These are phyloP conservation scores for Bombus confusus DNA, from an alignment of 1,140 invertebrate genomes.

Conservation along the genomic window DNA sequence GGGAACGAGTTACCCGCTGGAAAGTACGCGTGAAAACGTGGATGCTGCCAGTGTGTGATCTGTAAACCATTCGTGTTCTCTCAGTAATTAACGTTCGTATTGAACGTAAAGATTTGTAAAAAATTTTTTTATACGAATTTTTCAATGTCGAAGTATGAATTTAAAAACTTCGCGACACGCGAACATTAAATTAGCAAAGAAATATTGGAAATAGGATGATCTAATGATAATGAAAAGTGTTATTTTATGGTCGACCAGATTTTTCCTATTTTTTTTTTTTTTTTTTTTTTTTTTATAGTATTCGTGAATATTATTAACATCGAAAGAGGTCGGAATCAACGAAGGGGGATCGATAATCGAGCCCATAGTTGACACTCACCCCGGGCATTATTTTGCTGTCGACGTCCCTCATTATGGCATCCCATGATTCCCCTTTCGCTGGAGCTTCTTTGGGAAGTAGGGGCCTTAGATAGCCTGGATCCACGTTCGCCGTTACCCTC, in stretches of 20 bases:
- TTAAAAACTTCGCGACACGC: neutral
- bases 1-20: constrained; percentile 97
- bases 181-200: neutral
- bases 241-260: neutral
- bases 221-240: neutral
- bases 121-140: neutral
- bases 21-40: constrained; percentile 97
- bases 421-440: constrained; percentile 90
- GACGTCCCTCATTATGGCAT: constrained; percentile 94
- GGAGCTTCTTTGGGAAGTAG: constrained; percentile 91
- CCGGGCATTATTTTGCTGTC: constrained; percentile 96
- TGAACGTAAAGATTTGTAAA: too few relatives aligned
- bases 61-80: constrained; percentile 73
- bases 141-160: neutral
- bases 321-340: constrained; percentile 59
- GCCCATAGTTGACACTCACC: constrained; percentile 83
- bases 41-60: constrained; percentile 98
- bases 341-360: constrained; percentile 56
- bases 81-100: neutral
- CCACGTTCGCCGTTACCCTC: constrained; percentile 91
- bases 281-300: constrained; percentile 41
- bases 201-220: constrained; percentile 17
- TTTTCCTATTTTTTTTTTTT: neutral
- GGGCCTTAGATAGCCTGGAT: constrained; percentile 92
- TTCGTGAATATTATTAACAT: constrained; percentile 64